Base-by-base conservation (phyloP, 2,888 invertebrate species). In the Torymus aiolomorphi region DNA sequence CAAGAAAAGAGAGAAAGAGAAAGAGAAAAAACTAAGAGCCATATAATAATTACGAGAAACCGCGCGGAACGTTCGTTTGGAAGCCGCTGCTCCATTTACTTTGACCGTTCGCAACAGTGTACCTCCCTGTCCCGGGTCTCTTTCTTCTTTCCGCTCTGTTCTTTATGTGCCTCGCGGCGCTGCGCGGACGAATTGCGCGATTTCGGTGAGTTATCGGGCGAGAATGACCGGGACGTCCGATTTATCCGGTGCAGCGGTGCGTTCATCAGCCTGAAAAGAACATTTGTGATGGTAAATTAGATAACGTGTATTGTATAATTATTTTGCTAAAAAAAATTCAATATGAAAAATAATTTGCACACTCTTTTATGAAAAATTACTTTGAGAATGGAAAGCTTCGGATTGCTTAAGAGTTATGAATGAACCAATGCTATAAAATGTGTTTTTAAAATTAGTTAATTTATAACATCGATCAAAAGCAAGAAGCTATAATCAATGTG, bases 11-110 rank as follows among this genome's bases (percentile, higher is more conserved):
- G 52, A 20, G 8, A 4, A 18, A 54, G 42, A 61, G 57, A 42
- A 16, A 71, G 57, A 42, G 24, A 71, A 12, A 12, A 62, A 56
- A 54, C 13, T 8, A 31, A 69, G 14, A 67, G 54, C 10, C 13
- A 61, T 10, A 12, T 42, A 59, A 12, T 57, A 20, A 42, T 52
- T 54, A 12, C 54, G 52, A 13, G 63, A 14, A 14, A 56, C 42
- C 51, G 51, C 49, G 16, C 18, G 42, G 70, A 70, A 71, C 70
- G 65, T 80, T 80, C 75, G 66, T 76, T 74, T 70, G 65, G 74
- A 70, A 79, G 65, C 66, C 75, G 66, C 65, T 75, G 66, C 65
- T 75, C 65, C 82, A 81, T 85, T 83, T 84, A 82, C 82, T 81
- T 81, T 81, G 82, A 31, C 31, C 31, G 31, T 31, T 1, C 31